Percentiles rank a stretch among this genome's conserved stretches.
Conservation (phyloP, 2,888 invertebrate species). For the Drosophila eohydei region DNA sequence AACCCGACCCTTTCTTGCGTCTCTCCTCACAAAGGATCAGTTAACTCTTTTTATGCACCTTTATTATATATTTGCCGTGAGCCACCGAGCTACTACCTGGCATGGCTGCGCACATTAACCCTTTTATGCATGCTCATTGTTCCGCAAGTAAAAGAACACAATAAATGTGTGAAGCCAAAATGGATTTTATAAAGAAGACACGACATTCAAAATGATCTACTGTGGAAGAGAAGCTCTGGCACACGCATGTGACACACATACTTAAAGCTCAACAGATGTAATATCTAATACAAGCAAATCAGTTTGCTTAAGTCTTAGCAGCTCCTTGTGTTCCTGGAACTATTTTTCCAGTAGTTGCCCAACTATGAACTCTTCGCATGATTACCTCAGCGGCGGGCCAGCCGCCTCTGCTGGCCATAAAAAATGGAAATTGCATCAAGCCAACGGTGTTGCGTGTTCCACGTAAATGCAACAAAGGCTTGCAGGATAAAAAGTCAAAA, state of each 20-base stretch:
- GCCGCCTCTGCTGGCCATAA: slow-evolving; percentile 24
- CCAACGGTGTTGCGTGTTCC: slow-evolving; percentile 35
- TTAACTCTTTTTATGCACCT: slow-evolving; percentile 72
- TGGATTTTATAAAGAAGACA: neutral
- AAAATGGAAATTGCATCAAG: slow-evolving; percentile 40
- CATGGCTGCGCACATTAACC: slow-evolving; percentile 46
- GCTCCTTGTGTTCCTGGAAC: slow-evolving; percentile 24
- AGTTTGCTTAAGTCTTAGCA: too few relatives aligned
- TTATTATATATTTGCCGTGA: slow-evolving; percentile 43
- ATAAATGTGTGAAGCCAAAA: slow-evolving; percentile 44
- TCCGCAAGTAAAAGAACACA: slow-evolving; percentile 20
- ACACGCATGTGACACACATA: neutral
- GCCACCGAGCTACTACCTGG: slow-evolving; percentile 48
- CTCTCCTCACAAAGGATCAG: slow-evolving; percentile 43
- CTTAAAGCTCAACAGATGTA: neutral
- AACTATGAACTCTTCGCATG: slow-evolving; percentile 5
- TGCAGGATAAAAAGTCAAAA: slow-evolving; percentile 70
- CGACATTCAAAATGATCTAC: neutral
- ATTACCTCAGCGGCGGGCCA: slow-evolving; percentile 20
- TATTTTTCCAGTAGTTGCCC: slow-evolving; percentile 20
- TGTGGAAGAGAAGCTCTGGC: neutral
- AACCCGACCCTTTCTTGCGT: slow-evolving; percentile 10
- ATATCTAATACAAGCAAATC: too few relatives aligned
- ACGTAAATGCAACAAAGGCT: slow-evolving; percentile 68
- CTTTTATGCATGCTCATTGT: slow-evolving; percentile 70